Percentiles rank a stretch among this genome's conserved stretches.
Conservation (phyloP, 2,113 vertebrate species). For the Pyrgilauda ruficollis region DNA sequence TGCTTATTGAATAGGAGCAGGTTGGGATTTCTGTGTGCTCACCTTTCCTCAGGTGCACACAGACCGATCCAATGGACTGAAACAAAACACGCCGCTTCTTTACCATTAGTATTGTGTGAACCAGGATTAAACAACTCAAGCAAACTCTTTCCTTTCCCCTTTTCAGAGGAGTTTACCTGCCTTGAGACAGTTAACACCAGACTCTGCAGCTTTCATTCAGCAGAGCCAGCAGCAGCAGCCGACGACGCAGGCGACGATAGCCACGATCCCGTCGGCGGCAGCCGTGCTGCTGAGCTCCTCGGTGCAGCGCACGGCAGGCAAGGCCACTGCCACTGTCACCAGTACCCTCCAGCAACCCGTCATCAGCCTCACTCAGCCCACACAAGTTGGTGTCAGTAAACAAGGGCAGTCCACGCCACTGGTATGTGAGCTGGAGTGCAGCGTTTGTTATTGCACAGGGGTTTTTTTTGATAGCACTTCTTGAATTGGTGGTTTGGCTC, state of each 20-base stretch:
- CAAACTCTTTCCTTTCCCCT: not conserved
- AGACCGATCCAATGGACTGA: not conserved
- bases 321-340: constrained; percentile 78
- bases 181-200: constrained; percentile 93
- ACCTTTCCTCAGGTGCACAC: not conserved
- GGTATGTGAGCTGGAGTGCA: constrained; percentile 67
- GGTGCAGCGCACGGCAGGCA: constrained; percentile 77
- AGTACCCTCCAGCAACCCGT: constrained; percentile 87
- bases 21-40: not conserved
- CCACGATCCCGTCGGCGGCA: constrained; percentile 81
- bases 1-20: not conserved
- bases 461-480: not conserved
- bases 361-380: constrained; percentile 85
- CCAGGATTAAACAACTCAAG: not conserved
- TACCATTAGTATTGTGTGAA: not conserved
- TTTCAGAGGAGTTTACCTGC: constrained; percentile 94
- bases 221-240: constrained; percentile 90
- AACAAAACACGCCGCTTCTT: rapidly evolving
- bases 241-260: constrained; percentile 79
- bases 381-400: constrained; percentile 80
- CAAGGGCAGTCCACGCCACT: constrained; percentile 78
- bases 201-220: constrained; percentile 93
- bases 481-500: not conserved
- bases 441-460: not conserved
- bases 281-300: constrained; percentile 81